Base-by-base conservation (phyloP, 2,113 vertebrate genomes). In the Phalacrocorax pelagicus region DNA sequence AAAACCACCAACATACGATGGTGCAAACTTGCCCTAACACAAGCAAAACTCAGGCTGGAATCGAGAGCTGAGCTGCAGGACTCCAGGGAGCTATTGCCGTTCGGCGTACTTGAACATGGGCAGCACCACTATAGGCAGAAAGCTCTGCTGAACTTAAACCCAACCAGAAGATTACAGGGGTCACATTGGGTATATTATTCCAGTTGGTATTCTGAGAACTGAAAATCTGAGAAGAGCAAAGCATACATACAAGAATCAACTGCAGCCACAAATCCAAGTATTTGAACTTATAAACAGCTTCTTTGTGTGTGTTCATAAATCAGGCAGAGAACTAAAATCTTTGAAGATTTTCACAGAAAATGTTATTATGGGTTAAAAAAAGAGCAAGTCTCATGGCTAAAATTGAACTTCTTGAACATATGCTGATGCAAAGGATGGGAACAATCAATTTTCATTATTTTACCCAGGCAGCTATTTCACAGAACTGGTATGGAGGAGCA, bases 341-440 rank as follows among this genome's bases (percentile, higher is more conserved):
- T 89, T 89, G 38, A 94, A 75, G 70, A 65, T 86, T 92, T 92
- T 80, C 55, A 55, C 32, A 74, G 80, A 62, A 88, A 92, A 90
- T 44, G 29, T 61, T 92, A 86, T 82, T 84, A 66, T 21, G 23
- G 11, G 20, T 36, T 83, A 52, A 52, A 34, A 55, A 62, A 66
- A 57, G 23, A 42, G 10, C 5, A 54, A 70, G 29, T 83, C 73
- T 62, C 0, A 0, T 86, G 59, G n/a, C 19, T 70, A 27, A 42
- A 78, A 79, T 1, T 51, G n/a, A 88, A 81, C 11, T 54, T 90
- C 51, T 2, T 70, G 34, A 42, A 32, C 7, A 9, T 3, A 29
- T 4, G 5, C 36, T 70, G 66, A 82, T 0, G 2, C 5, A 57
- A 57, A 70, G 23, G 38, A 54, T 38, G 30, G 49, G 10, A 72